Evolutionary conservation across 2,888 invertebrate genomes (phyloP), one percentile per base, ranked within the genome.

Genomic region (Apamea epomidion): DNA sequence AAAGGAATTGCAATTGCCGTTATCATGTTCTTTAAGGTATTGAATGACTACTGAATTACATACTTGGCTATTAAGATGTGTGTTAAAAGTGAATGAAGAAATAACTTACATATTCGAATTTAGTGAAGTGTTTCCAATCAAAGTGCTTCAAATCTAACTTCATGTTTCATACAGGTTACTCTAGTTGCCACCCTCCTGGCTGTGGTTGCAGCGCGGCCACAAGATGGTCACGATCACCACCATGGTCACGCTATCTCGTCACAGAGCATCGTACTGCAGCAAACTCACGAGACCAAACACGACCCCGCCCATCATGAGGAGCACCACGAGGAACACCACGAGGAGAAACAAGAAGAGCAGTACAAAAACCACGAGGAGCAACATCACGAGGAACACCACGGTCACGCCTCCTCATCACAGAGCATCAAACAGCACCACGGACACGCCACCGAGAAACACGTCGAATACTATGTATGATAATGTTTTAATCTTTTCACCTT

Each of bases 191-290:
- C 81, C 14, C 42, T 87, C 12, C n/a, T 88, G 4, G 84, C 81
- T 16, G 67, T 78, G 2, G 82, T 78, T 1, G 62, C 70, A 29
- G 90, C 87, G 3, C 68, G 80, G 51, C 89, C 89, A 0, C 89
- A 88, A 81, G 70, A 78, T 0, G 81, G 83, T 29, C 81, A 90
- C 21, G 76, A 82, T 29, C 81, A 89, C 70, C 91, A 92, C n/a
- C 91, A 92, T 18, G 91, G 86, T 37, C 92, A 92, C 70, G 93
- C 91, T 25, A 88, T 90, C 86, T 94, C 93, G 7, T 92, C 93
- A 12, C 94, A 93, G 77, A 91, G 90, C 85, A 91, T 94, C 6
- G 67, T 25, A 25, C 25, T 67, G 37, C 67, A 67, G 7, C 67
- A 68, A 68, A n/a, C 42, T n/a, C 68, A 68, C n/a, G 68, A n/a